These are phyloP conservation scores for Terebella lapidaria DNA, from an alignment of 2,888 invertebrate species.

Conservation along the genomic window DNA sequence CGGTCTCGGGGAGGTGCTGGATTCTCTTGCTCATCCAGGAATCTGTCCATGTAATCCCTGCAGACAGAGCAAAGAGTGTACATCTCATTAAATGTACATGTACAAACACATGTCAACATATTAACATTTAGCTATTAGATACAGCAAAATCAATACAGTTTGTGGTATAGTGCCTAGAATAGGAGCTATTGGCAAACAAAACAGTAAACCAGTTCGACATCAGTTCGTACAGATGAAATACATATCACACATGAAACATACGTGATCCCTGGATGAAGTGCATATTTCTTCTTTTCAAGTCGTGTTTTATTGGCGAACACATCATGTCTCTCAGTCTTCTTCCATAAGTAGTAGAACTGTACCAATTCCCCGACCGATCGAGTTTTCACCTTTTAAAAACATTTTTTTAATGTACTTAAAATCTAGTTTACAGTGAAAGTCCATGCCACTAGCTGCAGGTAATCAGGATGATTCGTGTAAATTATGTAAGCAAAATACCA, in stretches of 20 bases:
- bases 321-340: conserved; percentile 96
- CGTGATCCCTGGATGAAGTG: conserved; percentile 85
- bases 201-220: no score
- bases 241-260: conserved; percentile 33
- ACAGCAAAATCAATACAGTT: no score
- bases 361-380: conserved; percentile 93
- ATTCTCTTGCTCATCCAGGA: conserved; percentile 68
- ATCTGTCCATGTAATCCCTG: conserved; percentile 86
- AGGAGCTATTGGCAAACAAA: no score
- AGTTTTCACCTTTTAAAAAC: conserved; percentile 66
- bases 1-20: conserved; percentile 48
- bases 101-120: no score
- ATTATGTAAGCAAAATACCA: no score
- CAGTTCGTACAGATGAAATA: neutral
- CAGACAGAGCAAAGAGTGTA: conserved; percentile 22
- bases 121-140: no score
- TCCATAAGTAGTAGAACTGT: conserved; percentile 89
- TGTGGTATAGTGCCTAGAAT: no score
- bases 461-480: no score
- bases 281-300: conserved; percentile 87
- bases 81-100: neutral
- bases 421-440: no score
- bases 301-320: conserved; percentile 76
- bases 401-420: no score
- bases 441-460: no score